Evolutionary conservation across 2,888 invertebrate species (phyloP).

Genomic region (Cremastobaeus sp.): DNA sequence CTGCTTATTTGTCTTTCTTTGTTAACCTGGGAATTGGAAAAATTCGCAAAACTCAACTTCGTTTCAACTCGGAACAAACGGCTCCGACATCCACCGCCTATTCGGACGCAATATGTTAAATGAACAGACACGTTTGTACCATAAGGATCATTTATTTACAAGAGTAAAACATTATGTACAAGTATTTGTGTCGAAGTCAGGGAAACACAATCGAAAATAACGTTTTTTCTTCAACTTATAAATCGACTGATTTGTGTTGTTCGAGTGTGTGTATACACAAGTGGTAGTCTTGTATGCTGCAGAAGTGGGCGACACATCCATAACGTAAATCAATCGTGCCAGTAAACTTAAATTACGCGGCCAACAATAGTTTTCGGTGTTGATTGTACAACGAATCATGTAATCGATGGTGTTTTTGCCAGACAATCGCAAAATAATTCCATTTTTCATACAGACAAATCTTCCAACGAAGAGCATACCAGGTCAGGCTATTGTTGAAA

Average conservation of each 20-base stretch:
- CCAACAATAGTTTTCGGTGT: too few species aligned
- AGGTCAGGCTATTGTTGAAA: too few species aligned
- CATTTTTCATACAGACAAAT: too few species aligned
- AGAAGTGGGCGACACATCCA: conserved; percentile 16
- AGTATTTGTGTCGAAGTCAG: conserved; percentile 67
- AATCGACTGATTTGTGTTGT: conserved; percentile 26
- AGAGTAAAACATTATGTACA: conserved; percentile 78
- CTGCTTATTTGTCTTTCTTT: background rate
- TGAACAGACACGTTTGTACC: conserved; percentile 33
- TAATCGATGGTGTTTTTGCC: too few species aligned
- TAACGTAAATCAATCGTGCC: conserved; percentile 20
- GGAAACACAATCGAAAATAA: conserved; percentile 47
- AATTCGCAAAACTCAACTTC: too few species aligned
- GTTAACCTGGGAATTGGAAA: background rate
- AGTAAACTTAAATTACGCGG: too few species aligned
- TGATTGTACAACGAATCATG: too few species aligned
- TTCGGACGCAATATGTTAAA: too few species aligned
- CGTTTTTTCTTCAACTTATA: conserved; percentile 32
- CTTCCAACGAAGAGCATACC: too few species aligned
- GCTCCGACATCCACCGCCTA: too few species aligned
- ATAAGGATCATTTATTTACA: conserved; percentile 78
- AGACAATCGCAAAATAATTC: too few species aligned
- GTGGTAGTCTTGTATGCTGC: conserved; percentile 23
- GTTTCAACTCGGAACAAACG: too few species aligned
- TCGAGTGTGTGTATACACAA: conserved; percentile 28